Evolutionary conservation across 2,797 vertebrate genomes (phyloP).

Genomic region (Cyclopterus lumpus): DNA sequence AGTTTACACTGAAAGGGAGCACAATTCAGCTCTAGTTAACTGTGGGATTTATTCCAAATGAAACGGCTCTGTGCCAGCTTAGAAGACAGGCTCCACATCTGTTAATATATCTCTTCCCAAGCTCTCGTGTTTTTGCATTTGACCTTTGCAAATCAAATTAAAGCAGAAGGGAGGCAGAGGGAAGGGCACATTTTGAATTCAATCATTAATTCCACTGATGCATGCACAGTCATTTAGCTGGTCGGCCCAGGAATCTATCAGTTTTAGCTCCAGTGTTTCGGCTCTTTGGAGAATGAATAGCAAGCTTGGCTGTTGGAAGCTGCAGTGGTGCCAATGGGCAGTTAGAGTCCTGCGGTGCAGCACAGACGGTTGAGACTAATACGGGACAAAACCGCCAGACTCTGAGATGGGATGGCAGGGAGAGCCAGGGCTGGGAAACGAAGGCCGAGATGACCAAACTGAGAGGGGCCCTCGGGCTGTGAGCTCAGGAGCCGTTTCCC

Average conservation of each 20-base stretch:
- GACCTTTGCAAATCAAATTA: conserved; percentile 43
- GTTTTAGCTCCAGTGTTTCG: conserved; percentile 39
- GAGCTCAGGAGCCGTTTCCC: not conserved
- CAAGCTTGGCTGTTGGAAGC: conserved; percentile 43
- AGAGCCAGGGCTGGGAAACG: conserved; percentile 6
- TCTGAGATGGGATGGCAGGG: conserved; percentile 13
- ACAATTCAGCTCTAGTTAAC: conserved; percentile 6
- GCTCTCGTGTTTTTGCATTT: conserved; percentile 22
- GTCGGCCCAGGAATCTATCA: conserved; percentile 40
- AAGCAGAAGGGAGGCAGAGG: conserved; percentile 6
- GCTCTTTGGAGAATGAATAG: conserved; percentile 27
- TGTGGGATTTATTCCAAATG: conserved; percentile 3
- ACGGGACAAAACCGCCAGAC: conserved; percentile 20
- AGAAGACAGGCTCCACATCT: conserved; percentile 15
- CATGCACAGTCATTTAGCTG: conserved; percentile 44
- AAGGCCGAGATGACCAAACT: conserved; percentile 20
- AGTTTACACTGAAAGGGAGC: not conserved
- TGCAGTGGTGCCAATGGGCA: conserved; percentile 46
- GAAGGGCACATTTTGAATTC: conserved; percentile 23
- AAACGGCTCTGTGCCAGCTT: conserved; percentile 6
- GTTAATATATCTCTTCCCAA: conserved; percentile 15
- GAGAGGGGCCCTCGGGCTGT: not conserved
- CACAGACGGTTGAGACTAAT: conserved; percentile 62
- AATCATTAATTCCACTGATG: conserved; percentile 36
- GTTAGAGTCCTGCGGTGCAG: conserved; percentile 41